Evolutionary conservation across 2,888 invertebrate species (phyloP).

Genomic region (Stegana nigrithorax): DNA sequence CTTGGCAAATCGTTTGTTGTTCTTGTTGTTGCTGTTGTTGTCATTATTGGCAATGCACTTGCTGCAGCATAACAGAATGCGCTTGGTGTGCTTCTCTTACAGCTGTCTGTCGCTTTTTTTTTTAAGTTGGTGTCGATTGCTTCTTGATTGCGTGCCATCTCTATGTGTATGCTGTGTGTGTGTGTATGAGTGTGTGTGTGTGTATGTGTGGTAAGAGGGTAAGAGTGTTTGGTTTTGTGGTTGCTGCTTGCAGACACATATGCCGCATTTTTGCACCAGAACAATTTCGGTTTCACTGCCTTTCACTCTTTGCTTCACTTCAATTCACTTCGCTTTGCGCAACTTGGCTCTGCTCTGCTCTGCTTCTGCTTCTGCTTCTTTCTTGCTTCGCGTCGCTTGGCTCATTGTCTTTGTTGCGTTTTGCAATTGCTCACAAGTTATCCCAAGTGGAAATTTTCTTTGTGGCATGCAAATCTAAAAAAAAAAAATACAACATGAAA

Average conservation of each 20-base stretch:
- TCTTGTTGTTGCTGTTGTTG: constrained; percentile 26
- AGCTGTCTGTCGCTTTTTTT: constrained; percentile 20
- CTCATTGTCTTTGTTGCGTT: constrained; percentile 46
- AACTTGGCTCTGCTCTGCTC: too few relatives aligned
- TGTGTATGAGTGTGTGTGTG: too few relatives aligned
- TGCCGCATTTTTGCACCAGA: constrained; percentile 59
- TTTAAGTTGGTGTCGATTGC: constrained; percentile 57
- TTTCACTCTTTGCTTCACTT: constrained; percentile 31
- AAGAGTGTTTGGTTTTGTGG: too few relatives aligned
- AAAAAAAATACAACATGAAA: not conserved
- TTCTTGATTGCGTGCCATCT: constrained; percentile 53
- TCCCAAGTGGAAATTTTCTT: constrained; percentile 64
- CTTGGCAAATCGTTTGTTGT: constrained; percentile 55
- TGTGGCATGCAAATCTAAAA: not conserved
- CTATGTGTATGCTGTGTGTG: not conserved
- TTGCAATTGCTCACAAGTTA: constrained; percentile 64
- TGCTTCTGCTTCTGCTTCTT: too few relatives aligned
- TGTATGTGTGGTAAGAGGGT: too few relatives aligned
- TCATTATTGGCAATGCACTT: constrained; percentile 38
- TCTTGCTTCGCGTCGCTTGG: not conserved
- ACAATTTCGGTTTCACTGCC: constrained; percentile 54
- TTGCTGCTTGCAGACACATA: constrained; percentile 37
- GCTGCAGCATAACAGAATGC: constrained; percentile 19
- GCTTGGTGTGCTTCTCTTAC: constrained; percentile 15
- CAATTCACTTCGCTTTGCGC: too few relatives aligned